Conservation (phyloP, 1,140 invertebrate species). For the Musca vetustissima region DNA sequence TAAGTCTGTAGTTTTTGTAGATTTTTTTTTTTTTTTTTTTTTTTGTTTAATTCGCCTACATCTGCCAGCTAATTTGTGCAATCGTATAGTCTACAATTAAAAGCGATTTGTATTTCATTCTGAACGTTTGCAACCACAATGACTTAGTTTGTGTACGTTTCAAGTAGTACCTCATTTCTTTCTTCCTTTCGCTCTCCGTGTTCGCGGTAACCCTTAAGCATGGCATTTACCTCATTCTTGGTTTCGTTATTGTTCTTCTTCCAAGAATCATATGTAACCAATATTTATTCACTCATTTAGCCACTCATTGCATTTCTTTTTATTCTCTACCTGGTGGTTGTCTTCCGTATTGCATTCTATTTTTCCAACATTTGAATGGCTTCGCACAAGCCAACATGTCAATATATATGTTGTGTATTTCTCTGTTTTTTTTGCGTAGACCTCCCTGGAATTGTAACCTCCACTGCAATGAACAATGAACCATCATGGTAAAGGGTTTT, state of each 20-base stretch:
- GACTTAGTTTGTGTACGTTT: neutral
- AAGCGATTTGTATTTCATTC: neutral
- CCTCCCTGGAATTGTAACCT: neutral
- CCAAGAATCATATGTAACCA: too few relatives aligned
- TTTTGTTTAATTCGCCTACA: too few relatives aligned
- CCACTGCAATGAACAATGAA: too few relatives aligned
- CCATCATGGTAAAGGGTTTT: neutral
- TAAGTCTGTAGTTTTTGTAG: too few relatives aligned
- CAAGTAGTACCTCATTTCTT: neutral
- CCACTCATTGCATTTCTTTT: neutral
- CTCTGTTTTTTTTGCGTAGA: constrained; percentile 11
- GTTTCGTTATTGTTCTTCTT: too few relatives aligned
- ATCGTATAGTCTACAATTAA: neutral
- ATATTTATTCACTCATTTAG: constrained; percentile 6
- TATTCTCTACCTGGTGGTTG: too few relatives aligned
- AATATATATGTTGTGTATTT: constrained; percentile 1
- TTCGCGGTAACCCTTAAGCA: too few relatives aligned
- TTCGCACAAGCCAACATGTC: constrained; percentile 14
- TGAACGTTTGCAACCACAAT: neutral
- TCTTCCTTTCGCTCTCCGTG: too few relatives aligned
- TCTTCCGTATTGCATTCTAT: too few relatives aligned
- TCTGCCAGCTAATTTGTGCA: too few relatives aligned
- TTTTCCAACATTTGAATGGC: constrained; percentile 22
- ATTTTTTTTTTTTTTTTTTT: too few relatives aligned
- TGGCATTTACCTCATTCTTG: too few relatives aligned